These are phyloP conservation scores for Smithornis capensis DNA, from an alignment of 2,113 vertebrate species.

Conservation along the genomic window DNA sequence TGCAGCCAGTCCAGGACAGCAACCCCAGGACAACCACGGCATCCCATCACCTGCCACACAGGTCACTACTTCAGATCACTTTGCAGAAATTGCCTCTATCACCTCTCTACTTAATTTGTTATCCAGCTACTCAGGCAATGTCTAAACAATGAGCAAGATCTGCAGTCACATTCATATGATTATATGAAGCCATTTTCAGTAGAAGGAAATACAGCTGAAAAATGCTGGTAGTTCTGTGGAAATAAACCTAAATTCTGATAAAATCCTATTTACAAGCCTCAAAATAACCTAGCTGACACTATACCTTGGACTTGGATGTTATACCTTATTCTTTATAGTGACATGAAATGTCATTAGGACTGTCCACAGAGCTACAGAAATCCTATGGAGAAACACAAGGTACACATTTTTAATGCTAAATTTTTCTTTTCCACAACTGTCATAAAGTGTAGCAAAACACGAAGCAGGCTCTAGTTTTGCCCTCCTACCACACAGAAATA, in stretches of 20 bases:
- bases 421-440: background rate
- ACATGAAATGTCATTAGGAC: background rate
- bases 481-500: background rate
- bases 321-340: background rate
- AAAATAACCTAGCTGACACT: background rate
- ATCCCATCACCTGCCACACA: accelerated
- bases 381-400: accelerated
- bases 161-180: background rate
- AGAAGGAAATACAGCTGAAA: background rate
- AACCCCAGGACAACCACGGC: accelerated
- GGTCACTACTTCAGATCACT: accelerated
- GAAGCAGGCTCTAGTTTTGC: background rate
- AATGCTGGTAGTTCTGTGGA: background rate
- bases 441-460: background rate
- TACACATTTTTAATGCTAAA: accelerated
- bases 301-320: background rate
- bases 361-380: background rate
- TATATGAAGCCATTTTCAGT: background rate
- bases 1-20: background rate
- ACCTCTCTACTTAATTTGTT: accelerated
- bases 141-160: background rate
- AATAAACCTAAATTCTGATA: background rate
- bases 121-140: background rate
- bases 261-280: background rate
- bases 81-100: accelerated